Evolutionary conservation across 37 sponge, comb jelly and placozoan genomes (phyloP), one percentile per base, ranked within the genome.

Genomic region (Cliona cf. orientalis): DNA sequence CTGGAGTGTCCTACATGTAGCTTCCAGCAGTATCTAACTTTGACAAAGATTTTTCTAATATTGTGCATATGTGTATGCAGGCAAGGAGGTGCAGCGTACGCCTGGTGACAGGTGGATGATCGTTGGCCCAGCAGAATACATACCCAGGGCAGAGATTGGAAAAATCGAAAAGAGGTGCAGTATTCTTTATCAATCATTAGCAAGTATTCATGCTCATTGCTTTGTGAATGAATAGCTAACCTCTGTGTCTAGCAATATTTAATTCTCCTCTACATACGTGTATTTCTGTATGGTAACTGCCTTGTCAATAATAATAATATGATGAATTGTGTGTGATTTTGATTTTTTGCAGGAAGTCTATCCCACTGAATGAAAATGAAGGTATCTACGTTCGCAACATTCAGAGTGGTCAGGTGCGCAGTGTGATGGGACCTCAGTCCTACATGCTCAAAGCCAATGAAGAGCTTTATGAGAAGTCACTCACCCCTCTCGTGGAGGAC

Each of bases 41-140:
- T 19, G 17, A 49, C 11, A 49, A 19, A 61, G 6, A 26, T 71
- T 36, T 5, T n/a, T 43, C 25, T 71, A 5, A 62, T 22, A 35
- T n/a, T 72, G 46, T 71, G 72, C 43, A 26, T 37, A 3, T 42
- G 46, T 21, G 46, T 71, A n/a, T 43, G 23, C 46, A 87, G 85
- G 87, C 0, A 69, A 78, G 49, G 85, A 49, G 33, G 84, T 76
- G 0, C 82, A 85, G 21, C 89, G 92, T 32, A 69, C 62, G 0
- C 82, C 95, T 33, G 95, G 95, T 22, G 95, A 97, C 67, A 87
- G 43, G 62, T 97, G 97, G 97, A 94, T 97, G 95, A 74, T 97
- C 29, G 43, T 41, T 59, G 97, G 97, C 22, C 97, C 97, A 2
- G 66, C 66, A n/a, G 90, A 91, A 38, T 97, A 79, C 84, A 82